Evolutionary conservation across 2,113 vertebrate genomes (phyloP).

Genomic region (Sander vitreus): DNA sequence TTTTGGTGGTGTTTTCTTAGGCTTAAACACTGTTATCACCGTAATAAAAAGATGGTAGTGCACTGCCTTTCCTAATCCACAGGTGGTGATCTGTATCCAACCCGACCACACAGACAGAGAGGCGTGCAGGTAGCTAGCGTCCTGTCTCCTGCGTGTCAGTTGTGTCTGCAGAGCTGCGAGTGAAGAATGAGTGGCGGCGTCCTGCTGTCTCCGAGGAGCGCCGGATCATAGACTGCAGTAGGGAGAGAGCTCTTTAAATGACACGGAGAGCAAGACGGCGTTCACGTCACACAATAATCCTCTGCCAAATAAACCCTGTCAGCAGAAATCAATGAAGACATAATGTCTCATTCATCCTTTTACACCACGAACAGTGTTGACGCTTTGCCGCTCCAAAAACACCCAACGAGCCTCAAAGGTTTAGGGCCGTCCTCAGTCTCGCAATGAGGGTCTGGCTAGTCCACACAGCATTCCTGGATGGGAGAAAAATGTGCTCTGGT

Average conservation of each 20-base stretch:
- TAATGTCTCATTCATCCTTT: constrained; percentile 5
- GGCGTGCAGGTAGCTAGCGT: not conserved
- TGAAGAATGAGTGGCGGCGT: constrained; percentile 1
- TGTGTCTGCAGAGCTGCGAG: not conserved
- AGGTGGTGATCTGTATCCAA: too few species aligned
- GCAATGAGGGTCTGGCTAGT: too few species aligned
- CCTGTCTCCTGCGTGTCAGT: constrained; percentile 13
- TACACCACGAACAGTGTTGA: not conserved
- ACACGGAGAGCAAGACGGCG: not conserved
- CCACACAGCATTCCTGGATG: too few species aligned
- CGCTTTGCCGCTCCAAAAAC: not conserved
- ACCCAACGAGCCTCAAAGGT: not conserved
- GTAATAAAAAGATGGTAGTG: too few species aligned
- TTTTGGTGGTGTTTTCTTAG: too few species aligned
- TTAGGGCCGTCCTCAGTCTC: too few species aligned
- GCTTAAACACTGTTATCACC: too few species aligned
- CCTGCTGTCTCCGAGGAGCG: constrained; percentile 12
- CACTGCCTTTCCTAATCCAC: too few species aligned
- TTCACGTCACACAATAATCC: constrained; percentile 24
- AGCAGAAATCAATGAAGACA: constrained; percentile 29
- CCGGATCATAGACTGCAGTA: constrained; percentile 17
- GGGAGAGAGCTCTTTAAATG: constrained; percentile 17
- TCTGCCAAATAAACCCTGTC: constrained; percentile 20
- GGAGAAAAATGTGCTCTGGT: too few species aligned
- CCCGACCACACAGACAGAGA: not conserved